Base-by-base conservation (phyloP, 2,888 invertebrate species). In the Tortrix viridana region DNA sequence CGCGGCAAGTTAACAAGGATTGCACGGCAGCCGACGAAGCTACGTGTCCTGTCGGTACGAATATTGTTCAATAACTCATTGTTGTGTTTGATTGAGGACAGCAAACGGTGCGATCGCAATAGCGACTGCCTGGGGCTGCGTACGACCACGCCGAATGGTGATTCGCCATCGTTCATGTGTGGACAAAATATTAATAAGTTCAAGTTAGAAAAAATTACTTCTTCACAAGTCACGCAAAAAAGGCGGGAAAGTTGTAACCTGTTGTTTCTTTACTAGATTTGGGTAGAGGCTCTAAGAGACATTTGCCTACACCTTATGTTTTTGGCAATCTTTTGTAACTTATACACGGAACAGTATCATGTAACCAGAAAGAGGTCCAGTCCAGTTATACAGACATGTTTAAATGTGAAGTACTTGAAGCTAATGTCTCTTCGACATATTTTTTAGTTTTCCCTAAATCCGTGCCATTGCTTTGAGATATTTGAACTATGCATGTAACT, bases 121-220 rank as follows among this genome's bases (percentile, higher is more conserved):
- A 78, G 70, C 77, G 80, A 86, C 83, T 86, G 80, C 75, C 80
- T 82, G 76, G 72, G 70, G 74, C 76, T 75, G 77, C 79, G 80
- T 79, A 80, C 82, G 81, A 76, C 76, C 75, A 75, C 75, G 75
- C 76, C 76, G 78, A 75, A 78, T 85, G 76, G 73, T 82, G 82
- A 76, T 80, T 74, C 83, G 77, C 77, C 79, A 85, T 85, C 85
- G 84, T 84, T 74, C 77, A 71, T 69, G 74, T 71, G 72, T 81
- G 85, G 85, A 90, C 90, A 81, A 84, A 86, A 81, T 90, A 89
- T 85, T 86, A 86, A 88, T 88, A 79, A 74, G 72, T 69, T 65
- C 69, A 72, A 76, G 74, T 77, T 69, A 4, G 2, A 53, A 41
- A 3, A 1, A 50, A 1, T 6, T 22, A 53, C 7, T 20, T 22